Evolutionary conservation across 2,888 invertebrate genomes (phyloP).

Genomic region (Octodonta nipae): DNA sequence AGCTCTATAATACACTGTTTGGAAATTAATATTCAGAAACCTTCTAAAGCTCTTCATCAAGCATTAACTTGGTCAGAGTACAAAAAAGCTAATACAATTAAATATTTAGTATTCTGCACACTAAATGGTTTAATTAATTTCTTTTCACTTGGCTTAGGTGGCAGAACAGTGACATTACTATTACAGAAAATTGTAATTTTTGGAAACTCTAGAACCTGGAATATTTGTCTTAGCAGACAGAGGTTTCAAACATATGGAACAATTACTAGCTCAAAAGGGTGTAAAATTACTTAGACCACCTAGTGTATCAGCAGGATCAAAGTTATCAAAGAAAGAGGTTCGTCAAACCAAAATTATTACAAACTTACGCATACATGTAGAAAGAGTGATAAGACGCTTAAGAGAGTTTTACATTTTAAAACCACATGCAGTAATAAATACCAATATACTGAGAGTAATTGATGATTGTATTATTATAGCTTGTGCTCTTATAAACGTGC

Average conservation of each 20-base stretch:
- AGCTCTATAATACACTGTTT: constrained; percentile 10
- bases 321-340: constrained; percentile 14
- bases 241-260: background rate
- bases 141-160: constrained; percentile 12
- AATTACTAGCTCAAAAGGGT: background rate
- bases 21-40: constrained; percentile 12
- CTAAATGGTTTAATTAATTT: constrained; percentile 14
- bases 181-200: background rate
- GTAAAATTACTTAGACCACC: constrained; percentile 15
- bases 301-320: constrained; percentile 12
- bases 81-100: no score
- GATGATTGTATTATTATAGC: no score
- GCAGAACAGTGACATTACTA: constrained; percentile 4
- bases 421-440: no score
- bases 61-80: constrained; percentile 11
- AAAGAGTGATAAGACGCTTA: constrained; percentile 20
- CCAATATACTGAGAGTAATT: no score
- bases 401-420: constrained; percentile 17
- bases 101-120: no score
- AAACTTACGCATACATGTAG: constrained; percentile 23
- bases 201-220: background rate
- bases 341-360: constrained; percentile 18
- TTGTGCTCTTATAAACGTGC: no score
- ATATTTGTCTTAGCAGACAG: background rate
- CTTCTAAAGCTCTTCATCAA: constrained; percentile 9